Evolutionary conservation across 1,140 invertebrate species (phyloP).

Genomic region (Gerris buenoi): DNA sequence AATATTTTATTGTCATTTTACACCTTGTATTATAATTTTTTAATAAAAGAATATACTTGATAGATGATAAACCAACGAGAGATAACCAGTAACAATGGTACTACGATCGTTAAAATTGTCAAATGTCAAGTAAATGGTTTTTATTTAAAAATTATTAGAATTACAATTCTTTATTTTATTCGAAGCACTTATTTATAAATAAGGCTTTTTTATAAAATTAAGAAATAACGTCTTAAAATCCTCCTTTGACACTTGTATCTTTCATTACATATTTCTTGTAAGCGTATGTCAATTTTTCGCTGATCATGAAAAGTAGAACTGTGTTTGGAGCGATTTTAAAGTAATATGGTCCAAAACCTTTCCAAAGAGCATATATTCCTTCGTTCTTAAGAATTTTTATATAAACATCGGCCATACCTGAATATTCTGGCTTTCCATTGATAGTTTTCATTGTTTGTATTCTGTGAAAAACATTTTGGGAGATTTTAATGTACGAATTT

Average conservation of each 20-base stretch:
- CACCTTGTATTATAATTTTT: too few species aligned
- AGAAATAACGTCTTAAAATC: neutral
- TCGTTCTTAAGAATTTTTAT: conserved; percentile 44
- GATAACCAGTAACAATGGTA: too few species aligned
- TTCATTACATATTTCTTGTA: conserved; percentile 21
- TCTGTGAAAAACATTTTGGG: conserved; percentile 27
- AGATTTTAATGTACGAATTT: neutral
- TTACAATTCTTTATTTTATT: too few species aligned
- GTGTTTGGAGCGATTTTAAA: conserved; percentile 58
- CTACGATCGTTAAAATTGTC: too few species aligned
- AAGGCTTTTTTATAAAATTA: too few species aligned
- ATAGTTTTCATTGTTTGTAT: conserved; percentile 60
- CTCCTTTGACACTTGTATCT: conserved; percentile 7
- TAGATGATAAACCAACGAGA: too few species aligned
- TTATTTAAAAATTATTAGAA: too few species aligned
- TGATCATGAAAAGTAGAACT: conserved; percentile 58
- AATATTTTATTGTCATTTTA: too few species aligned
- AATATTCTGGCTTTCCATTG: conserved; percentile 51
- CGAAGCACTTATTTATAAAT: too few species aligned
- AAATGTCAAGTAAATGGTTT: too few species aligned
- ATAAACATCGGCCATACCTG: conserved; percentile 46
- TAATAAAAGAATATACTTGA: too few species aligned
- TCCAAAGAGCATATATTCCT: conserved; percentile 58
- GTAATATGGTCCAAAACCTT: conserved; percentile 63
- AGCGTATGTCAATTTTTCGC: conserved; percentile 51